Evolutionary conservation across 2,113 vertebrate genomes (phyloP).

Genomic region (Hypomesus transpacificus): DNA sequence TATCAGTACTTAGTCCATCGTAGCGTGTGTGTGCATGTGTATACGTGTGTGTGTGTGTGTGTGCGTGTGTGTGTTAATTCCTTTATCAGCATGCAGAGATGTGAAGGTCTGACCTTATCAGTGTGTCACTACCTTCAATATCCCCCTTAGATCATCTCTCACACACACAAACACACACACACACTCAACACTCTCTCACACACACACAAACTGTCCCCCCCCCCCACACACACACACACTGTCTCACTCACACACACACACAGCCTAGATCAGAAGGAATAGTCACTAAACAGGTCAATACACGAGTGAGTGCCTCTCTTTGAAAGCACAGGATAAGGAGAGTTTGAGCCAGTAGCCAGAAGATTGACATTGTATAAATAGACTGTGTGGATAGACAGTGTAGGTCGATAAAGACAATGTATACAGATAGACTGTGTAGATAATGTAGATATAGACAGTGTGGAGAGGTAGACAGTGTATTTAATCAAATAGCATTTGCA

Average conservation of each 20-base stretch:
- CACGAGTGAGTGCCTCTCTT: constrained; percentile 36
- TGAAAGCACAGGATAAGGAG: constrained; percentile 32
- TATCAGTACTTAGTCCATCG: constrained; percentile 51
- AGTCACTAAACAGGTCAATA: constrained; percentile 51
- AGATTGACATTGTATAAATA: too few relatives aligned
- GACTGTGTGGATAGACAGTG: neutral
- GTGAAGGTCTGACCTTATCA: constrained; percentile 58
- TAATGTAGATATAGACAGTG: too few relatives aligned
- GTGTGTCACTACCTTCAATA: constrained; percentile 28
- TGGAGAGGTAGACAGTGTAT: too few relatives aligned
- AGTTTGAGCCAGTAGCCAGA: too few relatives aligned
- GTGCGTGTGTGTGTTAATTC: constrained; percentile 9
- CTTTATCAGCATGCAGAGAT: constrained; percentile 56
- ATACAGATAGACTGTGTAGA: too few relatives aligned
- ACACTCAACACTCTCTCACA: constrained; percentile 1
- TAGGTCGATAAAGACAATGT: too few relatives aligned
- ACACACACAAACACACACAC: neutral
- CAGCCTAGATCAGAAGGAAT: constrained; percentile 24
- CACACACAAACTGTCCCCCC: neutral
- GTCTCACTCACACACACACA: constrained; percentile 3
- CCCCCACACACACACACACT: neutral
- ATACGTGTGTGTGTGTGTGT: constrained; percentile 24
- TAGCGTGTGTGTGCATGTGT: constrained; percentile 17
- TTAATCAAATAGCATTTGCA: too few relatives aligned
- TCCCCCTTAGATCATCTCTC: neutral